Evolutionary conservation across 2,797 vertebrate genomes (phyloP).

Genomic region (Vipera ursinii): DNA sequence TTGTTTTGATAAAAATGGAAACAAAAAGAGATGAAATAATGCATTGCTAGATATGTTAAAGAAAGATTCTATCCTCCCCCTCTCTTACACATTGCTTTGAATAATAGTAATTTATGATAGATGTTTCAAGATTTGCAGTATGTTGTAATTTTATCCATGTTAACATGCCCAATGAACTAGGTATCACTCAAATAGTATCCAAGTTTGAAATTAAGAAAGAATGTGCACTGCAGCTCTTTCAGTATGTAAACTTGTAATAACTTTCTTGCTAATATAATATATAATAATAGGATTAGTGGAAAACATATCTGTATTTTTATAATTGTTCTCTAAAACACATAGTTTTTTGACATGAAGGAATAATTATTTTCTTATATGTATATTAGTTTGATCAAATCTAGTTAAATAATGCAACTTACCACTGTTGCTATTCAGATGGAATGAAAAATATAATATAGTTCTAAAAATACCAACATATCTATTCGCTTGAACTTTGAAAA

Average conservation of each 20-base stretch:
- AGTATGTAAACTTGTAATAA: background rate
- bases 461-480: background rate
- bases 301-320: background rate
- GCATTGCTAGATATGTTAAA: background rate
- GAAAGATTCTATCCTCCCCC: background rate
- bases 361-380: background rate
- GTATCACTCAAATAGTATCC: accelerated
- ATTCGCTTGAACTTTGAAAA: background rate
- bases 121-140: background rate
- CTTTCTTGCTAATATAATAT: background rate
- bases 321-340: background rate
- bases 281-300: background rate
- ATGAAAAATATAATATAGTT: background rate
- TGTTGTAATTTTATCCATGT: background rate
- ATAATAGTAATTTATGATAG: background rate
- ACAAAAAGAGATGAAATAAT: background rate
- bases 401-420: background rate
- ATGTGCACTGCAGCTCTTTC: background rate
- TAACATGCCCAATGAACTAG: background rate
- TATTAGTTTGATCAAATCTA: background rate
- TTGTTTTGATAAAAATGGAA: background rate
- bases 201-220: slow-evolving; percentile 8
- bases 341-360: background rate
- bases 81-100: background rate
- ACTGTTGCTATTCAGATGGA: background rate